Base-by-base conservation (phyloP, 2,113 vertebrate species). In the Albula glossodonta region DNA sequence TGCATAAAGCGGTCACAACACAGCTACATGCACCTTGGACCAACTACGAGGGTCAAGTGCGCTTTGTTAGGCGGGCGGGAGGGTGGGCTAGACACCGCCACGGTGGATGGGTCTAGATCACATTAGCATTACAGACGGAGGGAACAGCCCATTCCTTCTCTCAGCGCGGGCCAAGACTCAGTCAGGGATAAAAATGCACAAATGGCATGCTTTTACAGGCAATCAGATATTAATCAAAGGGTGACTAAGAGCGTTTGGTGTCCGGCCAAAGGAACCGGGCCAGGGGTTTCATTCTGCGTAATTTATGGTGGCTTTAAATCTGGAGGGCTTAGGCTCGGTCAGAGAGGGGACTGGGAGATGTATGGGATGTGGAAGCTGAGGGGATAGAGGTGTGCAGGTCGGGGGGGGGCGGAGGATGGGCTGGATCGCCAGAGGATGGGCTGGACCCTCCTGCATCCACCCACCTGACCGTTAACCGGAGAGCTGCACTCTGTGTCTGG, bases 221-320 rank as follows among this genome's bases (percentile, higher is more conserved):
- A 78, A 83, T 86, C 84, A 86, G 84, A 88, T 80, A 66, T 25
- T n/a, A 86, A 88, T 74, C 85, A 81, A 81, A 81, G 84, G 81
- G 52, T 86, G 78, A 86, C 84, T 80, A 85, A 87, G 83, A 56
- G 82, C 31, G 10, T 81, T 48, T 31, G 51, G 77, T 86, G 49
- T 53, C n/a, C 63, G 41, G 85, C 84, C 66, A 31, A 13, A 80
- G 4, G 5, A 78, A 83, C 56, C 86, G 70, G 31, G 56, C 17
- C 11, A 5, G 15, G n/a, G 15, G 83, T 82, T 19, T 78, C 83
- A 80, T 85, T 66, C 81, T 57, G 60, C 81, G 57, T 56, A 63
- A 48, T 53, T 52, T 86, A 56, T 53, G 80, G 11, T 80, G 80
- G n/a, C 11, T 78, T 78, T 19, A 70, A 66, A 51, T 88, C 6